These are phyloP conservation scores for Sapayoa aenigma DNA, from an alignment of 2,113 vertebrate species.

Conservation along the genomic window DNA sequence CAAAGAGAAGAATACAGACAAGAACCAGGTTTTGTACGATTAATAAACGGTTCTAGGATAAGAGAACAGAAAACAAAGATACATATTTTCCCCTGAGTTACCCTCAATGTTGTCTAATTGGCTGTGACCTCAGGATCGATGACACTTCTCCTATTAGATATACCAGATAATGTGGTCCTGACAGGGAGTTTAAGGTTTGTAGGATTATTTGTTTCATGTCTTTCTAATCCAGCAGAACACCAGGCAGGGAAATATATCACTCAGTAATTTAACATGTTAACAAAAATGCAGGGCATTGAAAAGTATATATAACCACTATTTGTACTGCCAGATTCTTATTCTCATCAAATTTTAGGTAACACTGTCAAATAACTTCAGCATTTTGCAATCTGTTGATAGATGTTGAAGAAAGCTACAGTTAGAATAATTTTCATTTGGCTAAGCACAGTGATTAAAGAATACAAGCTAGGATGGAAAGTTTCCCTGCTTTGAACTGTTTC, in stretches of 20 bases:
- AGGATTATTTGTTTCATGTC: neutral
- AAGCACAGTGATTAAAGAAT: neutral
- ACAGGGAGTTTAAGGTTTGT: neutral
- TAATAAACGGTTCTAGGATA: neutral
- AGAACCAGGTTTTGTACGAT: neutral
- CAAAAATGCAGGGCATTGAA: slow-evolving; percentile 68
- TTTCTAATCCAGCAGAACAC: neutral
- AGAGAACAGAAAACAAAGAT: neutral
- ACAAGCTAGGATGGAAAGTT: neutral
- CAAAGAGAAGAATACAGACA: neutral
- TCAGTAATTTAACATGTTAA: slow-evolving; percentile 59
- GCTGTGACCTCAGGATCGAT: neutral
- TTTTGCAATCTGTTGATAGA: slow-evolving; percentile 69
- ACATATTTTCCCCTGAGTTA: neutral
- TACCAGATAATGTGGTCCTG: neutral
- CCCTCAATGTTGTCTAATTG: neutral
- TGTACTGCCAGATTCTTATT: slow-evolving; percentile 4
- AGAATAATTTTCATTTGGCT: neutral
- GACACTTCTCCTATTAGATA: neutral
- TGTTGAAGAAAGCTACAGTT: neutral
- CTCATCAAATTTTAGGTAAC: slow-evolving; percentile 74
- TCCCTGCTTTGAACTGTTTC: slow-evolving; percentile 64
- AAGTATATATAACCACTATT: slow-evolving; percentile 69
- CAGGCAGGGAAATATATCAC: neutral
- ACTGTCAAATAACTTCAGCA: slow-evolving; percentile 78